Evolutionary conservation across 2,113 vertebrate genomes (phyloP), one percentile per base, ranked within the genome.

Genomic region (Penelope pileata): DNA sequence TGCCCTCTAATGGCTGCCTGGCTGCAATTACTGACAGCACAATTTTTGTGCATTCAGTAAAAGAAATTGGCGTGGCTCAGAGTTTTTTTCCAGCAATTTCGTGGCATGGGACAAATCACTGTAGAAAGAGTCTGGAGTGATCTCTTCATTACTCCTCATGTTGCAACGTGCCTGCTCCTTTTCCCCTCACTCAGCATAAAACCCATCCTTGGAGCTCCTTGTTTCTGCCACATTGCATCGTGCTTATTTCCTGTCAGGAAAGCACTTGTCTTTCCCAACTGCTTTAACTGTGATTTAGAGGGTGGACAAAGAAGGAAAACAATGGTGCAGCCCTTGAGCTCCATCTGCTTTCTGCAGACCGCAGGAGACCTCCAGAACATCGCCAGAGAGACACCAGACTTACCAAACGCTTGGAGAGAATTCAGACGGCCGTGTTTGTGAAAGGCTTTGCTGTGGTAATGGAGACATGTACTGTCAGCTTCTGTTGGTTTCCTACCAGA

Each of bases 1-100:
- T 96, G 97, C 98, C 98, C 97, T 96, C 98, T 98, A 95, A 94
- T 4, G 98, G 97, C 50, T 72, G 73, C 42, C 3, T 24, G 11
- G 74, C 58, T 38, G 32, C 0, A 5, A 88, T 30, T 53, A 50
- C 42, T 38, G 53, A 60, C 64, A 70, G 12, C 67, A 50, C 2
- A 13, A 18, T 64, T 48, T 70, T 80, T 69, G 59, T 74, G 23
- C 42, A 4, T 16, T 26, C 59, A 7, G n/a, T 18, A 38, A 36
- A 72, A 75, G 16, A 62, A 83, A 88, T 23, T 23, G 77, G 88
- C 83, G 90, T 86, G 88, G 64, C 76, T 90, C 47, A 48, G 68
- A 51, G 72, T 13, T 93, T 81, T 73, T 72, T 73, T 3, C 56
- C 53, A 32, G 40, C 10, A 8, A 51, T 88, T 91, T 81, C 51